Conservation (phyloP, 1,140 invertebrate species). For the Leptoteleia sp. region DNA sequence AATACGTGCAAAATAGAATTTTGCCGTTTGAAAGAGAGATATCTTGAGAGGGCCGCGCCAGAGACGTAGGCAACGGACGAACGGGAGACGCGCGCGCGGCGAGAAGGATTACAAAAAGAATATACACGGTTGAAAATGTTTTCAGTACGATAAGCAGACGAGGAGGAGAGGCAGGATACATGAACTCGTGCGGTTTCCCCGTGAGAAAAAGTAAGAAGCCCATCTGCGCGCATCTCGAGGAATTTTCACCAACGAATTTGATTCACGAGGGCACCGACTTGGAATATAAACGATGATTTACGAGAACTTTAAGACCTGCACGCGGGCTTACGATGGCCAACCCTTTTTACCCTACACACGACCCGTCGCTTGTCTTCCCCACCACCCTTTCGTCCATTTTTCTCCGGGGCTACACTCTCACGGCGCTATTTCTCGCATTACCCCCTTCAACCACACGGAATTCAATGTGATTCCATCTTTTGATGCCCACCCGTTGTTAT, state of each 20-base stretch:
- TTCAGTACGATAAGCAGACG: conserved; percentile 61
- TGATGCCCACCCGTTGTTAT: too few species aligned
- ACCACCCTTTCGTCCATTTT: conserved; percentile 43
- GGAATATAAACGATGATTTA: conserved; percentile 76
- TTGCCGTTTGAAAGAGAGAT: conserved; percentile 48
- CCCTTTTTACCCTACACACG: conserved; percentile 53
- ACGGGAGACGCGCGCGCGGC: conserved; percentile 17
- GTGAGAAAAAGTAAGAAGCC: conserved; percentile 63
- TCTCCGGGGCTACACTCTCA: too few species aligned
- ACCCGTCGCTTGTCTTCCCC: conserved; percentile 31
- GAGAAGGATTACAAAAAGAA: conserved; percentile 34
- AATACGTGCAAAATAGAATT: conserved; percentile 55
- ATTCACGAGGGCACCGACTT: conserved; percentile 72
- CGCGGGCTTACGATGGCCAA: conserved; percentile 34
- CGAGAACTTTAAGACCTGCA: conserved; percentile 66
- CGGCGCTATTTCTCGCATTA: too few species aligned
- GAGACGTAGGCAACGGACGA: conserved; percentile 29
- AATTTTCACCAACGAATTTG: conserved; percentile 70
- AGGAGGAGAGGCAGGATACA: conserved; percentile 53
- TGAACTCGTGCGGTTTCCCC: conserved; percentile 48
- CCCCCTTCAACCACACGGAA: too few species aligned
- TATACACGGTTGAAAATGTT: conserved; percentile 55
- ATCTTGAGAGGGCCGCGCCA: conserved; percentile 45
- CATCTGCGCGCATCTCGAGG: conserved; percentile 58
- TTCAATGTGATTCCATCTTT: too few species aligned